A percentile compares a stretch with the other conserved stretches of the same genome.
These are phyloP conservation scores for Julus scanicus DNA, from an alignment of 2,888 invertebrate species.

Conservation along the genomic window DNA sequence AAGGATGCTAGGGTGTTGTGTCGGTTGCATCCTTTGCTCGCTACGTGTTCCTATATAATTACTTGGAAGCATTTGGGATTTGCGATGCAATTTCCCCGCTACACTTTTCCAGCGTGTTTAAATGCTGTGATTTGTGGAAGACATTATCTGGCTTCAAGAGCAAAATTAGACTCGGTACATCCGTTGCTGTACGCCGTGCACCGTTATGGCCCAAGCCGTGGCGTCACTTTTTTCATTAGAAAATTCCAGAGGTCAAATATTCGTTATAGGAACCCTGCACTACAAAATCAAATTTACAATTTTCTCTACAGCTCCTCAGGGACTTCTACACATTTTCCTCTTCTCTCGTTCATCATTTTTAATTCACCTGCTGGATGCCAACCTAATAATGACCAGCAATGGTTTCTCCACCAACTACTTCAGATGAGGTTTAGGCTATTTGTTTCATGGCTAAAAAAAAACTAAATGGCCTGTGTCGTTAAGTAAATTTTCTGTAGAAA, in stretches of 20 bases:
- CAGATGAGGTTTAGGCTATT: not conserved
- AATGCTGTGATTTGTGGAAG: conserved; percentile 45
- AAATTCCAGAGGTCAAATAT: conserved; percentile 43
- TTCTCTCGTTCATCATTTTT: conserved; percentile 34
- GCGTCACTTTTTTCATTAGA: conserved; percentile 21
- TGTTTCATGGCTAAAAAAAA: not conserved
- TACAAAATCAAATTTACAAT: conserved; percentile 36
- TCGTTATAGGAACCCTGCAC: not conserved
- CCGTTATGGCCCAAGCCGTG: not conserved
- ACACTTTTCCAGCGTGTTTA: conserved; percentile 38
- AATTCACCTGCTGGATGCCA: not conserved
- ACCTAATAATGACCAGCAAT: not conserved
- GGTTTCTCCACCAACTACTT: not conserved
- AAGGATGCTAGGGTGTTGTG: not conserved
- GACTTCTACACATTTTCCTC: not conserved
- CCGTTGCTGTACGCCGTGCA: not conserved
- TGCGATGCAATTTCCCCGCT: conserved; percentile 45
- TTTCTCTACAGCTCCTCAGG: conserved; percentile 2
- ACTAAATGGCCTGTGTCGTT: not conserved
- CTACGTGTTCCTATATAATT: conserved; percentile 40
- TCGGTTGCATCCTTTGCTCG: not conserved
- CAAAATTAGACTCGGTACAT: conserved; percentile 6
- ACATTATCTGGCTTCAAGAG: conserved; percentile 24
- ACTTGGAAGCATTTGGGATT: conserved; percentile 44
- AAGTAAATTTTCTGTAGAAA: not conserved